Evolutionary conservation across 2,113 vertebrate species (phyloP).

Genomic region (Phasianus colchicus): DNA sequence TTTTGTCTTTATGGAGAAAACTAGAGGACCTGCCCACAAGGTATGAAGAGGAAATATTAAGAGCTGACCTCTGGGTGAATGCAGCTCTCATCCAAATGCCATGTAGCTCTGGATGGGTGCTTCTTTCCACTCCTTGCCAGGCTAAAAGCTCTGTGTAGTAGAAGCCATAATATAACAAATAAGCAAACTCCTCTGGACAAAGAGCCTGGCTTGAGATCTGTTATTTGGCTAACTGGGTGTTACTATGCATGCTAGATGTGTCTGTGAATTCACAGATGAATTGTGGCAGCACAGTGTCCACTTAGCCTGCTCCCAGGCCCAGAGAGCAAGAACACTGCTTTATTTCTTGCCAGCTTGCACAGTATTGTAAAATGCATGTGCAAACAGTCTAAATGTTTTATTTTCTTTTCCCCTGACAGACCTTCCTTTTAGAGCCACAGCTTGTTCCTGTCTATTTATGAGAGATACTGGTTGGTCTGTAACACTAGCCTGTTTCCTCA

Average conservation of each 20-base stretch:
- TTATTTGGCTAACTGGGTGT: not conserved
- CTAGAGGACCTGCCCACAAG: not conserved
- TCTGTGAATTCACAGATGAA: not conserved
- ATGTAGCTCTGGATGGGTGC: accelerated
- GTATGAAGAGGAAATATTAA: not conserved
- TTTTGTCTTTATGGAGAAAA: not conserved
- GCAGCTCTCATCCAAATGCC: not conserved
- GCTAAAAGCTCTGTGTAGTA: not conserved
- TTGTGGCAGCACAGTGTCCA: not conserved
- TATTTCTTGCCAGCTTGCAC: not conserved
- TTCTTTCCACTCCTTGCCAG: not conserved
- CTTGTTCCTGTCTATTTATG: not conserved
- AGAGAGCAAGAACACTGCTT: not conserved
- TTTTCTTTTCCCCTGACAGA: not conserved
- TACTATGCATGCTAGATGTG: accelerated
- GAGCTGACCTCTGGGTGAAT: not conserved
- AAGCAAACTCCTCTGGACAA: not conserved
- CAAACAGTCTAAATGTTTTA: not conserved
- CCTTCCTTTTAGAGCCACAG: not conserved
- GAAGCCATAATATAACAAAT: not conserved
- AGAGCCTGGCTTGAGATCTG: not conserved
- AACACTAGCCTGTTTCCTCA: not conserved
- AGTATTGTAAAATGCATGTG: not conserved
- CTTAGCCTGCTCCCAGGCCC: not conserved
- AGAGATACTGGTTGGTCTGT: not conserved